Evolutionary conservation across 1,140 invertebrate genomes (phyloP), one percentile per base, ranked within the genome.

Genomic region (Bombyx mandarina): DNA sequence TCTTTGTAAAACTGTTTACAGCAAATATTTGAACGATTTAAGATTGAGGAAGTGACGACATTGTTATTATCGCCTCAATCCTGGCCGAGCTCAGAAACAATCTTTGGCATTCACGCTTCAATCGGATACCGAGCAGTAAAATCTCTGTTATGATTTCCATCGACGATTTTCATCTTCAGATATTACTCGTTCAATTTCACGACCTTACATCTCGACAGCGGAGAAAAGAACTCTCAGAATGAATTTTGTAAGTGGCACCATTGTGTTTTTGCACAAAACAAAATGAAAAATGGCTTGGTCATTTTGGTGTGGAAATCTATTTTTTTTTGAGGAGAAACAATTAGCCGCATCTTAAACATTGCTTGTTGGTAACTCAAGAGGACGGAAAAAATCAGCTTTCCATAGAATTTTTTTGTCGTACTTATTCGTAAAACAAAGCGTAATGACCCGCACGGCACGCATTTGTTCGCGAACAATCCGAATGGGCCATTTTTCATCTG

Each of bases 401-500:
- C 65, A 77, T 70, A 66, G 71, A 73, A 67, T 84, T 86, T 86
- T 18, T 86, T 84, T 83, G 77, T 81, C 75, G 76, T 83, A 75
- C 79, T 81, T 80, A 75, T 69, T 70, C 68, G 71, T 80, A 85
- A 86, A 86, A 85, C 83, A 84, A 82, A 82, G 80, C 83, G 75
- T 86, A 86, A 86, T 86, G 81, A 84, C 81, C 83, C 77, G 71
- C 77, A 77, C 77, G 75, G 77, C 69, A 83, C 81, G 83, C 82
- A 81, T 85, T 86, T 86, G 83, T 85, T 83, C 79, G 62, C 58
- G 79, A 86, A 85, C 83, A 86, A 86, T 83, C 79, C 79, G 77
- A 82, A 82, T 79, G 77, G 79, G 78, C 80, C 79, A 86, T 86
- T 86, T 85, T 86, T 86, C 82, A 86, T 86, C 70, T 79, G 64